Percentiles rank a stretch among this genome's conserved stretches.
Evolutionary conservation across 1,140 invertebrate genomes (phyloP).

Genomic region (Solenopsis invicta): DNA sequence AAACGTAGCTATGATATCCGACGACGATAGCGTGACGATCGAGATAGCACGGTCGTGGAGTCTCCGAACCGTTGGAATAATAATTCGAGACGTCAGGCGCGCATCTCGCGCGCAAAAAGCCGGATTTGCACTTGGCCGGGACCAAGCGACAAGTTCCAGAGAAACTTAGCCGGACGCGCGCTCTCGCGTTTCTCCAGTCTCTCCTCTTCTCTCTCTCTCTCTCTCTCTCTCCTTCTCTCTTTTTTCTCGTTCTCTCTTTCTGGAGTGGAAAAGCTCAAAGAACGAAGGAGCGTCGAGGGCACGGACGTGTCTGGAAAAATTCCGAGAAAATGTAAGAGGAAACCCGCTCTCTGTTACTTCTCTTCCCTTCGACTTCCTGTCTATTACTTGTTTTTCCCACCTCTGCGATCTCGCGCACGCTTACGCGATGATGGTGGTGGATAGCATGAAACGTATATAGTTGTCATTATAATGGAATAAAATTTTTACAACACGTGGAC

Average conservation of each 20-base stretch:
- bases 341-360: conserved; percentile 50
- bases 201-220: background rate
- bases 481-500: background rate
- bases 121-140: conserved; percentile 73
- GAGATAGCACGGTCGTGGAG: background rate
- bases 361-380: conserved; percentile 38
- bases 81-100: conserved; percentile 66
- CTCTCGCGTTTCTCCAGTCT: conserved; percentile 39
- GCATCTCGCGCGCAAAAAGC: conserved; percentile 56
- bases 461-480: background rate
- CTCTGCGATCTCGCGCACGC: background rate
- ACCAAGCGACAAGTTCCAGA: conserved; percentile 71
- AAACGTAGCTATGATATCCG: background rate
- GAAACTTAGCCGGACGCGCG: conserved; percentile 69
- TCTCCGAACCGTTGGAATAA: conserved; percentile 66
- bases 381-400: conserved; percentile 50
- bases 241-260: no score
- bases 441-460: conserved; percentile 14
- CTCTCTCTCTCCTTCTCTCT: background rate
- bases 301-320: conserved; percentile 76
- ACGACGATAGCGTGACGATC: conserved; percentile 9
- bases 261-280: conserved; percentile 70
- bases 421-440: background rate
- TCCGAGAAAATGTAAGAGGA: conserved; percentile 65
- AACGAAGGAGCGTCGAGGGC: conserved; percentile 57